These are phyloP conservation scores for Rhineura floridana DNA, from an alignment of 2,113 vertebrate genomes.

Conservation along the genomic window DNA sequence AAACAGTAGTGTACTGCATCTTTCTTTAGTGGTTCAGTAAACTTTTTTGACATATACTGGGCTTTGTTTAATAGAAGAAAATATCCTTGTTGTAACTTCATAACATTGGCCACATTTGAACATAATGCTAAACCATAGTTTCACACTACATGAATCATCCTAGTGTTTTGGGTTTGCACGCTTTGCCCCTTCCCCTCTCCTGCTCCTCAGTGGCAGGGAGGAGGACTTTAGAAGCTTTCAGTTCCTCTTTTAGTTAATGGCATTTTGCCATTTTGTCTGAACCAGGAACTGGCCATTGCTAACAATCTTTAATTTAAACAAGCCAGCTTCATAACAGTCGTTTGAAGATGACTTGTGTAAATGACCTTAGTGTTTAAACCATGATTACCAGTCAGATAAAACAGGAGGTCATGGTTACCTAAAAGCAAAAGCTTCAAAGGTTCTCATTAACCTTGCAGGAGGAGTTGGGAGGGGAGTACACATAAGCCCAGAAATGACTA, in stretches of 20 bases:
- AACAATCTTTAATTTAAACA: neutral
- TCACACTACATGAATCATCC: neutral
- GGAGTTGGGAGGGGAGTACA: neutral
- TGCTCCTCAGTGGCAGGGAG: neutral
- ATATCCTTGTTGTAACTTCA: neutral
- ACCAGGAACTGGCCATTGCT: neutral
- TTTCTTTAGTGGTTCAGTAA: neutral
- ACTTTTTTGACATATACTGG: neutral
- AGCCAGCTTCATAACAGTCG: neutral
- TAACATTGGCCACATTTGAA: neutral
- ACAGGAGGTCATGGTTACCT: neutral
- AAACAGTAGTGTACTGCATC: neutral
- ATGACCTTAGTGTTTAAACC: neutral
- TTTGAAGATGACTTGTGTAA: neutral
- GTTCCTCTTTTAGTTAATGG: neutral
- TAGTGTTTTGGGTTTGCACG: neutral
- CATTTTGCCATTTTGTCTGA: neutral
- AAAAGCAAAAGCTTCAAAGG: neutral
- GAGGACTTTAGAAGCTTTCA: neutral
- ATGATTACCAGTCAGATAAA: neutral
- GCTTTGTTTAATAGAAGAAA: neutral
- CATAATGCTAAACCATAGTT: neutral
- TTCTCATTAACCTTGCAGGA: neutral
- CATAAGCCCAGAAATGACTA: neutral
- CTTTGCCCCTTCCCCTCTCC: too few relatives aligned